Evolutionary conservation across 2,113 vertebrate species (phyloP).

Genomic region (Psephotus haematonotus): DNA sequence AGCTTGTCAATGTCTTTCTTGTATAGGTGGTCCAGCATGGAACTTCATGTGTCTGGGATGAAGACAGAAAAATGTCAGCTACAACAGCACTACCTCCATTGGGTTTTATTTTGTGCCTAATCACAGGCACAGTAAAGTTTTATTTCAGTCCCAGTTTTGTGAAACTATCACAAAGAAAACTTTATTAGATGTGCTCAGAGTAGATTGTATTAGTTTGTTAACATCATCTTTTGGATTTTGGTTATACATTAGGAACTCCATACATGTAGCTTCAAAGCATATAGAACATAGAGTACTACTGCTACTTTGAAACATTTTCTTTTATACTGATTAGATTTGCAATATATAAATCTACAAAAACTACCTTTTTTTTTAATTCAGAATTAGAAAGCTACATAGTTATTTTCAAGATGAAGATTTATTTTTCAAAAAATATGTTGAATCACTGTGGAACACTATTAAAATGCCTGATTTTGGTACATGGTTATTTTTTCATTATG

Average conservation of each 20-base stretch:
- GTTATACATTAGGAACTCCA: background rate
- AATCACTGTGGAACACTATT: background rate
- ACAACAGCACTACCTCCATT: background rate
- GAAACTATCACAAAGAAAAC: background rate
- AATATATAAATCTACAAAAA: background rate
- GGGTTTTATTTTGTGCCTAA: constrained; percentile 1
- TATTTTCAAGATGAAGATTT: background rate
- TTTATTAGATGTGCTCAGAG: background rate
- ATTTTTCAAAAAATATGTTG: background rate
- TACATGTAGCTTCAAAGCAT: background rate
- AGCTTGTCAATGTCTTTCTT: background rate
- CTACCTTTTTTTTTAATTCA: background rate
- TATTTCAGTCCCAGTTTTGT: background rate
- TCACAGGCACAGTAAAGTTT: background rate
- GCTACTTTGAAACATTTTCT: background rate
- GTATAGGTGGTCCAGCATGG: background rate
- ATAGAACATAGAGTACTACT: background rate
- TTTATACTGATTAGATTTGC: background rate
- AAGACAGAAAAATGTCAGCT: background rate
- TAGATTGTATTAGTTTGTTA: background rate
- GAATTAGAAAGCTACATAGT: background rate
- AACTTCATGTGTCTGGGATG: background rate
- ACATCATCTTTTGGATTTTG: background rate
- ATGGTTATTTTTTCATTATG: background rate
- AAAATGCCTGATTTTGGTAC: background rate